Percentiles rank a stretch among this genome's conserved stretches.
phyloP scores from a whole-genome alignment of 2,797 vertebrate species.

The Anas bahamensis region DNA sequence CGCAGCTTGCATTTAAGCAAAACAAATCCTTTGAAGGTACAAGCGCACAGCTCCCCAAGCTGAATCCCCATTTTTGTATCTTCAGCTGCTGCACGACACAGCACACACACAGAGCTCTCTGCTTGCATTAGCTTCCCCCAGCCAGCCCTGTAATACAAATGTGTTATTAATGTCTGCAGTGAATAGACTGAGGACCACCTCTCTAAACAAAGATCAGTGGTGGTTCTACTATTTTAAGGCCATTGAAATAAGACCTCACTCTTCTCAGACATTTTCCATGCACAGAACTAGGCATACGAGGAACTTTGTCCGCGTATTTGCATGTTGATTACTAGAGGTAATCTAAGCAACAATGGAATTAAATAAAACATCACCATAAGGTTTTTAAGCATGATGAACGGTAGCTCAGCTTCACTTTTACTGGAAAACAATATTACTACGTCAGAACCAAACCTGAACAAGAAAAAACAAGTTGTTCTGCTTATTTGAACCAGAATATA shows the following conservation, averaged over 20 bases:
- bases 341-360: not conserved
- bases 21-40: not conserved
- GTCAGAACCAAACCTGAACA: not conserved
- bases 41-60: not conserved
- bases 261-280: not conserved
- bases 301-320: not conserved
- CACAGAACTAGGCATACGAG: rapidly evolving
- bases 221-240: not conserved
- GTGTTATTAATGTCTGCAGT: rapidly evolving
- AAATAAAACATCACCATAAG: not conserved
- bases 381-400: not conserved
- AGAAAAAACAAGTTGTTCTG: not conserved
- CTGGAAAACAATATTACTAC: rapidly evolving
- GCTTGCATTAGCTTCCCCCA: not conserved
- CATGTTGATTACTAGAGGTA: not conserved
- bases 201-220: not conserved
- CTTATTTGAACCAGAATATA: not conserved
- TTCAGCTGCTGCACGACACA: rapidly evolving
- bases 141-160: not conserved
- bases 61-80: rapidly evolving
- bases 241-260: not conserved
- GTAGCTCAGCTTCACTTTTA: not conserved
- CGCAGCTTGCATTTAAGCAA: too few relatives aligned
- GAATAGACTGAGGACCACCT: not conserved
- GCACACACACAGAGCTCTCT: not conserved